A percentile compares a stretch with the other conserved stretches of the same genome.
Conservation (phyloP, 2,888 invertebrate species). For the Diabrotica balteata region DNA sequence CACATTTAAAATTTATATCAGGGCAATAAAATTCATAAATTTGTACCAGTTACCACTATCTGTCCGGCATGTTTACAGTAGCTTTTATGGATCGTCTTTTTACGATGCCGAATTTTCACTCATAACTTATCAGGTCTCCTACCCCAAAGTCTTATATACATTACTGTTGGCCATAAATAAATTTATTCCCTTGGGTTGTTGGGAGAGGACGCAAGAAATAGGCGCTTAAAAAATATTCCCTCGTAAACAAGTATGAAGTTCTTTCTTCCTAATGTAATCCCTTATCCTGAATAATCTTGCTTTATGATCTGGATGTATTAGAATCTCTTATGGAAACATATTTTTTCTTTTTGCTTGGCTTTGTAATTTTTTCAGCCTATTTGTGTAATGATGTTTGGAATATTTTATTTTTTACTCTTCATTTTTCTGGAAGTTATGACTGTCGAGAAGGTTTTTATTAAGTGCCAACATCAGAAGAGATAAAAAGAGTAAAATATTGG, state of each 20-base stretch:
- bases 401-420: neutral
- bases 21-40: no score
- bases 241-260: constrained; percentile 30
- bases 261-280: constrained; percentile 23
- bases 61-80: no score
- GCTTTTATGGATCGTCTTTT: no score
- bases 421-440: neutral
- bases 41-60: no score
- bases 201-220: constrained; percentile 9
- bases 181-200: constrained; percentile 16
- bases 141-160: constrained; percentile 1
- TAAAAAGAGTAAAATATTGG: no score
- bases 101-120: neutral
- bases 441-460: neutral
- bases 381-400: neutral
- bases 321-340: constrained; percentile 19
- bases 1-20: no score
- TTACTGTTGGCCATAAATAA: constrained; percentile 16
- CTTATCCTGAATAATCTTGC: constrained; percentile 23
- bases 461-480: no score
- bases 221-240: constrained; percentile 25
- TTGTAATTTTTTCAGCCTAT: constrained; percentile 15
- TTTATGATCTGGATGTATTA: constrained; percentile 21
- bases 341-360: constrained; percentile 9
- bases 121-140: neutral